Base-by-base conservation (phyloP, 2,888 invertebrate genomes). In the Seira sanloemensis region DNA sequence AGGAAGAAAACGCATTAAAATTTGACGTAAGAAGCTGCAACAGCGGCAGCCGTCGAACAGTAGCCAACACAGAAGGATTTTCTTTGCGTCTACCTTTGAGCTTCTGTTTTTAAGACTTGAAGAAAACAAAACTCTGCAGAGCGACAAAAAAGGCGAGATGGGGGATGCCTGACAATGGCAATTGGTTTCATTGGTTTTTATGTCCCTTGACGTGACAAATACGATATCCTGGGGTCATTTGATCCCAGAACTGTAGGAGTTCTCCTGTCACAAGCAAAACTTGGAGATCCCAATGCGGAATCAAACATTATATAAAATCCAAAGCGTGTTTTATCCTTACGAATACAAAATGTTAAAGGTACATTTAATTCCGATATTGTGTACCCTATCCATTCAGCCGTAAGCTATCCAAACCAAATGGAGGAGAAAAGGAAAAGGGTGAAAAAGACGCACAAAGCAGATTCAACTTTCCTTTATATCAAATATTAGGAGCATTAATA, bases 141-240 rank as follows among this genome's bases (percentile, higher is more conserved):
- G 18, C 62, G 84, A 78, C 79, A 84, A 76, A 84, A 84, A 79
- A 79, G 76, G 76, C 79, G 72, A 67, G 76, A 66, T 75, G 78
- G 75, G 82, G 83, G 78, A 82, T 80, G 86, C 85, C 86, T 86
- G 86, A 86, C 86, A 86, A 86, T 88, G 86, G 86, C 88, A 88
- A 88, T 88, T 88, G 88, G 86, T 84, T 84, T 79, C 84, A 84
- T 84, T 79, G 79, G 86, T 83, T 86, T 87, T 88, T 88, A 85
- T 88, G 86, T 86, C 86, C 87, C 83, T 81, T 87, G 86, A 88
- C 86, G 86, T 87, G 88, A 89, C 88, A 89, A 89, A 88, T 88
- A 86, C 85, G 87, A 88, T 86, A 81, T 89, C 89, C 88, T 75
- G 87, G 89, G 89, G 89, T 88, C 89, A 89, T 85, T 87, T 87